Percentiles rank a stretch among this genome's conserved stretches.
Conservation (phyloP, 1,140 invertebrate species). For the Drosophila rufa region DNA sequence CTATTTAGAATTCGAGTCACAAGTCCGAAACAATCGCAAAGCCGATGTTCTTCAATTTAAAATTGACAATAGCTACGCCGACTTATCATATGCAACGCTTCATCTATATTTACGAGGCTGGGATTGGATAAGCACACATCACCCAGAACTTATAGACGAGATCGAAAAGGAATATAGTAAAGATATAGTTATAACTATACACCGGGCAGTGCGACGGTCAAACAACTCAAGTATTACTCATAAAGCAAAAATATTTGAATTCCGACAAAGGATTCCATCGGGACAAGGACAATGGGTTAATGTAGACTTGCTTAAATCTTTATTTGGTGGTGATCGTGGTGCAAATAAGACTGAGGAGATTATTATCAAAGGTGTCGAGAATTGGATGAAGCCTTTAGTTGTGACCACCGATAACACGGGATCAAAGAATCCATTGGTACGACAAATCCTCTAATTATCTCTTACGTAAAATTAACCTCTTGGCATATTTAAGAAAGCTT, state of each 20-base stretch:
- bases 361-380: constrained; percentile 88
- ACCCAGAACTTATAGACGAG: constrained; percentile 56
- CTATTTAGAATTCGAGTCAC: constrained; percentile 37
- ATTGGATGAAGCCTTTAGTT: constrained; percentile 85
- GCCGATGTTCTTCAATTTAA: constrained; percentile 67
- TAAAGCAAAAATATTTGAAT: constrained; percentile 69
- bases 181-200: constrained; percentile 61
- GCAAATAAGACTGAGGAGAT: constrained; percentile 91
- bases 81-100: constrained; percentile 67
- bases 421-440: constrained; percentile 63
- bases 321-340: constrained; percentile 88
- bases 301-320: constrained; percentile 89
- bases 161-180: constrained; percentile 32
- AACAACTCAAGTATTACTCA: constrained; percentile 65
- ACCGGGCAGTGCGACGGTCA: constrained; percentile 42
- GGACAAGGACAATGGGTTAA: constrained; percentile 89
- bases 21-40: constrained; percentile 59
- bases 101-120: constrained; percentile 71
- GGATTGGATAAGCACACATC: constrained; percentile 68
- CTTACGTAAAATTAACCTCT: background rate
- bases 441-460: background rate
- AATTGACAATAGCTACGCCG: constrained; percentile 55
- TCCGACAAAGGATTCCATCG: constrained; percentile 69
- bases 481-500: background rate
- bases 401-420: constrained; percentile 54